Base-by-base conservation (phyloP, 1,140 invertebrate species). In the Ceratitis capitata region DNA sequence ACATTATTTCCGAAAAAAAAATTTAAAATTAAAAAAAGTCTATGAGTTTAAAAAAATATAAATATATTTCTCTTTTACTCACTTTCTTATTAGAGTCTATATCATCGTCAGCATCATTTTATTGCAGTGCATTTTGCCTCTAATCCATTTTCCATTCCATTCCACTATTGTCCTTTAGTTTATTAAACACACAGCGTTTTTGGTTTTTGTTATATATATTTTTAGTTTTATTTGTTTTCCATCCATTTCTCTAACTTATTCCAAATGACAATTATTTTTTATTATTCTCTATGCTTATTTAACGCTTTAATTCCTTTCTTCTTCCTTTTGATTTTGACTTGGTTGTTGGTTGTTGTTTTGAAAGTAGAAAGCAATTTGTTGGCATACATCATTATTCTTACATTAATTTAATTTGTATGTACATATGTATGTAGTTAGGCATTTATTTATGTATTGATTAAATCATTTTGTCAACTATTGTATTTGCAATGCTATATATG, bases 331-430 rank as follows among this genome's bases (percentile, higher is more conserved):
- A 78, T 45, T 78, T 78, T 2, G 2, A 23, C 6, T 23, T 23
- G 23, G n/a, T 56, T 56, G 19, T 6, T 14, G 42, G 39, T 45
- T 1, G 32, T 4, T 69, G 12, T 10, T 14, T 74, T n/a, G 69
- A 69, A 69, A 16, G 32, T 42, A 69, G 64, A 69, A 78, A 78
- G 69, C 69, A 78, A 78, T 45, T 78, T 39, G 69, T 78, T 78
- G 69, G 69, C 69, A 78, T 78, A n/a, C n/a, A n/a, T 56, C 7
- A 7, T 47, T 64, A 35, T 78, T 74, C 39, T 78, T 78, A 78
- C 35, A 45, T 19, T 9, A 26, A n/a, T n/a, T n/a, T n/a, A n/a
- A 61, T 61, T 6, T 26, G 4, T 61, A 61, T 61, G n/a, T 61
- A 61, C 4, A 7, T 61, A 61, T 61, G 12, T 29, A 16, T 12